These are phyloP conservation scores for Galeruca laticollis DNA, from an alignment of 2,888 invertebrate species.

Conservation along the genomic window DNA sequence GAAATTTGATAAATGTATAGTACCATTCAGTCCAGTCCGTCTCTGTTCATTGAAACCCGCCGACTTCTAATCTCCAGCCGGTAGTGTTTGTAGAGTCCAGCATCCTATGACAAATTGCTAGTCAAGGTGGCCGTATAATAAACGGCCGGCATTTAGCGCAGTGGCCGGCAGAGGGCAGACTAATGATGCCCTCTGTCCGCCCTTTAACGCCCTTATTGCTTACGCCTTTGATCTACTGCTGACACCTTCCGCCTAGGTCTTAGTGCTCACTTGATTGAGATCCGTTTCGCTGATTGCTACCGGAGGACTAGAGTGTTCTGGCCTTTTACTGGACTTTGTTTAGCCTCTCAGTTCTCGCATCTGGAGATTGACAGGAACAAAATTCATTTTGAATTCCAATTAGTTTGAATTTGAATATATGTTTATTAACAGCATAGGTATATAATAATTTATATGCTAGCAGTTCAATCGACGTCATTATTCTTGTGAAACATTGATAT, in stretches of 20 bases:
- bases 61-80: slow-evolving; percentile 21
- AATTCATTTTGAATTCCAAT: slow-evolving; percentile 12
- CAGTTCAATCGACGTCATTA: too few relatives aligned
- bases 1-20: neutral
- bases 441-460: neutral
- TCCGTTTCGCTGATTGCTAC: slow-evolving; percentile 34
- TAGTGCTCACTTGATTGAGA: slow-evolving; percentile 37
- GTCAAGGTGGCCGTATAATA: slow-evolving; percentile 65
- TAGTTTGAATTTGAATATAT: neutral
- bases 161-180: slow-evolving; percentile 60
- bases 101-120: slow-evolving; percentile 65
- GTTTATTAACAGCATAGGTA: neutral
- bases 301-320: slow-evolving; percentile 8
- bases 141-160: slow-evolving; percentile 63
- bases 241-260: slow-evolving; percentile 54
- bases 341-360: slow-evolving; percentile 6
- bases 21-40: neutral
- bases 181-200: slow-evolving; percentile 66
- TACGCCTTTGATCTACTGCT: slow-evolving; percentile 65
- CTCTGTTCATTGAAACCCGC: neutral
- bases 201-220: slow-evolving; percentile 65
- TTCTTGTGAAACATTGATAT: too few relatives aligned
- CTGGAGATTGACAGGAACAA: slow-evolving; percentile 2
- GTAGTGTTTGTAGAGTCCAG: slow-evolving; percentile 59
- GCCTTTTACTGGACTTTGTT: slow-evolving; percentile 11